Evolutionary conservation across 1,140 invertebrate genomes (phyloP).

Genomic region (Ganaspis sp.): DNA sequence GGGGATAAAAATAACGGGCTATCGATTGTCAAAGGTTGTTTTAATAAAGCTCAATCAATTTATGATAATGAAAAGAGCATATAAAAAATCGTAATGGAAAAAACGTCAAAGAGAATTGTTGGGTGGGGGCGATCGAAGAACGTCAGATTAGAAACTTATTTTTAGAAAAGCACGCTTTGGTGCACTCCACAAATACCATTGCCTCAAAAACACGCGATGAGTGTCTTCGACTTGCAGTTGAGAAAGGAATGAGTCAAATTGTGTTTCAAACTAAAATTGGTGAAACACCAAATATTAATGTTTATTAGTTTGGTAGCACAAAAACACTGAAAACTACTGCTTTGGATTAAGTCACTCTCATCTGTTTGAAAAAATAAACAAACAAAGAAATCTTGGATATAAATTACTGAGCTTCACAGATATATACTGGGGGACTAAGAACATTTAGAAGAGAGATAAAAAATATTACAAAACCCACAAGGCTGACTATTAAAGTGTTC

Average conservation of each 20-base stretch:
- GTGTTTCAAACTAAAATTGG: neutral
- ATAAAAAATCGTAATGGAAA: neutral
- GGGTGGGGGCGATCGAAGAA: slow-evolving; percentile 46
- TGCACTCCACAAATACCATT: slow-evolving; percentile 50
- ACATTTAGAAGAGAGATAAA: slow-evolving; percentile 4
- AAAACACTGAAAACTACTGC: neutral
- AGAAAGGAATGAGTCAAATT: slow-evolving; percentile 16
- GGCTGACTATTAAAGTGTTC: neutral
- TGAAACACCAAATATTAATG: neutral
- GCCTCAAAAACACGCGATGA: slow-evolving; percentile 47
- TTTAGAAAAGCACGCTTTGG: slow-evolving; percentile 58
- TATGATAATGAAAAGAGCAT: neutral
- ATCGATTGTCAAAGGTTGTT: neutral
- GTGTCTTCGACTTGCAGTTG: slow-evolving; percentile 34
- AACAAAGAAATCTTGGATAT: slow-evolving; percentile 1
- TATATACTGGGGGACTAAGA: neutral
- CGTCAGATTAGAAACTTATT: slow-evolving; percentile 56
- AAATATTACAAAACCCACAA: neutral
- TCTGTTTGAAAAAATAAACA: slow-evolving; percentile 23
- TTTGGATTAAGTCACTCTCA: neutral
- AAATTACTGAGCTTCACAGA: neutral
- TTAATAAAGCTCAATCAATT: neutral
- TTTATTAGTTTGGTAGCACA: neutral
- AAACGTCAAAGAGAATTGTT: slow-evolving; percentile 1
- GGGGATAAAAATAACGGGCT: too few species aligned